Conservation (phyloP, 2,888 invertebrate genomes). For the Therioaphis trifolii region DNA sequence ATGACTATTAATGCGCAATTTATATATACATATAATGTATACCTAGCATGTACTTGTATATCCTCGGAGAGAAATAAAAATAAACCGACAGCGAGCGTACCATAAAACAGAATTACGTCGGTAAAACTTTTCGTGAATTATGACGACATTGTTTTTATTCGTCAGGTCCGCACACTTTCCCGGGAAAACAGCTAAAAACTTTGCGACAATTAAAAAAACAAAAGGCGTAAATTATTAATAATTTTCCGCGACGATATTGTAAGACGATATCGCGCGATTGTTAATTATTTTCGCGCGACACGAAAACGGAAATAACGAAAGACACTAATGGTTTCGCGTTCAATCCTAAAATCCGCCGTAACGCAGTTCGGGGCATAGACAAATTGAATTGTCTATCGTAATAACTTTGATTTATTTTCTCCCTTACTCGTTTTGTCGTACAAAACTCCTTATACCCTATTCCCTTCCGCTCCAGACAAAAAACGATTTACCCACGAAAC, state of each 20-base stretch:
- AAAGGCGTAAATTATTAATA: not conserved
- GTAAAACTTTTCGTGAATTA: conserved; percentile 32
- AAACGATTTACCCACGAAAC: conserved; percentile 26
- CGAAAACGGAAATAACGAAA: not conserved
- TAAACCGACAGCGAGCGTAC: not conserved
- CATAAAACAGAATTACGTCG: conserved; percentile 18
- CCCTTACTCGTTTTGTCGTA: not conserved
- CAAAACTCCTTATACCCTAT: not conserved
- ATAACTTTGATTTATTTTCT: conserved; percentile 41
- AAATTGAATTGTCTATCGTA: conserved; percentile 46
- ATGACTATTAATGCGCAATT: conserved; percentile 28
- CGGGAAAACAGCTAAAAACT: not conserved
- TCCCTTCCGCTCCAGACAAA: conserved; percentile 1
- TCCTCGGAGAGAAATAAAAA: not conserved
- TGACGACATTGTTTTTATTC: not conserved
- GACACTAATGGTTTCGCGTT: not conserved
- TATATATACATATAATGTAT: not conserved
- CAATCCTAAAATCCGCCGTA: not conserved
- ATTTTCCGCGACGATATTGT: not conserved
- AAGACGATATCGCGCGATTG: not conserved
- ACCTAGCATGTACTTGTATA: not conserved
- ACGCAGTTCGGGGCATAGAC: conserved; percentile 1
- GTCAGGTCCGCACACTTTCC: not conserved
- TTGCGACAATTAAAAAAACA: not conserved
- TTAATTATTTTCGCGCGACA: not conserved